A percentile compares a stretch with the other conserved stretches of the same genome.
Conservation (phyloP, 2,888 invertebrate species). For the Phortica okadai region DNA sequence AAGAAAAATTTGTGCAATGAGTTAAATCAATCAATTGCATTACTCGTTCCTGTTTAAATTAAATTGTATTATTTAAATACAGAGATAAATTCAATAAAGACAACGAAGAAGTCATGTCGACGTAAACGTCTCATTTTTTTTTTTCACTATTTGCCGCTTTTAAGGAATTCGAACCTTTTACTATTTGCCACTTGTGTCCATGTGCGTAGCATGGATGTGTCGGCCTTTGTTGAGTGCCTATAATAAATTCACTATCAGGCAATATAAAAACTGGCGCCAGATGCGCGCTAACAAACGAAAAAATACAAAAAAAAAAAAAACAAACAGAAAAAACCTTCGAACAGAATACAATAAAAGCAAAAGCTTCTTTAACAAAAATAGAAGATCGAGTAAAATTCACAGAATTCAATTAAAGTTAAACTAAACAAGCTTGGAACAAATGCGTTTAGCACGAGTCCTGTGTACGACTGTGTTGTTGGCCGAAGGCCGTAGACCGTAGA, state of each 20-base stretch:
- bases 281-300: slow-evolving; percentile 55
- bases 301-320: slow-evolving; percentile 28
- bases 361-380: not conserved
- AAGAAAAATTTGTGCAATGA: too few relatives aligned
- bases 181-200: not conserved
- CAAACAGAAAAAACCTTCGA: slow-evolving; percentile 50
- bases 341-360: slow-evolving; percentile 36
- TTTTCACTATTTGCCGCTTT: not conserved
- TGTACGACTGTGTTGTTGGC: slow-evolving; percentile 20
- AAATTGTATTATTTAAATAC: too few relatives aligned
- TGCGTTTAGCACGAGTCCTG: slow-evolving; percentile 58
- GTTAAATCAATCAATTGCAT: too few relatives aligned
- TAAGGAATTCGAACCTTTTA: not conserved
- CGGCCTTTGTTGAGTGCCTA: slow-evolving; percentile 57
- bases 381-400: slow-evolving; percentile 58
- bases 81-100: too few relatives aligned
- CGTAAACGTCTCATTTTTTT: too few relatives aligned
- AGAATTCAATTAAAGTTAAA: slow-evolving; percentile 71
- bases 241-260: slow-evolving; percentile 62
- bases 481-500: slow-evolving; percentile 38
- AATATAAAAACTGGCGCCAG: slow-evolving; percentile 67
- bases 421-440: slow-evolving; percentile 71
- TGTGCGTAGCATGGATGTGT: not conserved
- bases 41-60: too few relatives aligned
- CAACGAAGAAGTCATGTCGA: too few relatives aligned